Conservation (phyloP, 2,113 vertebrate species). For the Limanda limanda region DNA sequence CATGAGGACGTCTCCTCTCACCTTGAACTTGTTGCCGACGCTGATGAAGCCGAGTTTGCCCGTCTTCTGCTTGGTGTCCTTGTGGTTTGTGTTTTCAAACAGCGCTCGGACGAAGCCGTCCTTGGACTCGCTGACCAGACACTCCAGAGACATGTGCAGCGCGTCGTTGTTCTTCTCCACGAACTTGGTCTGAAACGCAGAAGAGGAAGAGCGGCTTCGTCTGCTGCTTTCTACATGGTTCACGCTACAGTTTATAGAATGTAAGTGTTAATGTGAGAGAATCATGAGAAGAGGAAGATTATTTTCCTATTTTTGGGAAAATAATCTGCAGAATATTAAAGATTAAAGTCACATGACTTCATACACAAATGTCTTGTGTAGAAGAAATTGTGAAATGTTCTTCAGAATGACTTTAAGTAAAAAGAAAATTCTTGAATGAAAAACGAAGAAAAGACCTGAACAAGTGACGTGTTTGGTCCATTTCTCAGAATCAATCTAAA, state of each 20-base stretch:
- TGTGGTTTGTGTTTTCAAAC: slow-evolving; percentile 91
- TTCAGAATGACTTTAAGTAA: too few relatives aligned
- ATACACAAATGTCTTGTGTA: too few relatives aligned
- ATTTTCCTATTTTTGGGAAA: not conserved
- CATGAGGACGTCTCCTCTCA: slow-evolving; percentile 43
- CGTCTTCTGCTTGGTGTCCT: slow-evolving; percentile 93
- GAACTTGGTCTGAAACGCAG: slow-evolving; percentile 88
- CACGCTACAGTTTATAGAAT: too few relatives aligned
- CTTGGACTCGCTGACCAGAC: slow-evolving; percentile 94
- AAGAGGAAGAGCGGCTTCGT: too few relatives aligned
- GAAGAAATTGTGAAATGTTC: too few relatives aligned
- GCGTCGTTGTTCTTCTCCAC: slow-evolving; percentile 99
- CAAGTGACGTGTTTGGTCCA: too few relatives aligned
- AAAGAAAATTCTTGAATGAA: too few relatives aligned
- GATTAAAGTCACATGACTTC: too few relatives aligned
- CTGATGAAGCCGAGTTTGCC: slow-evolving; percentile 98
- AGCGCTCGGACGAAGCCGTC: slow-evolving; percentile 92
- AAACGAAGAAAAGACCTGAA: too few relatives aligned
- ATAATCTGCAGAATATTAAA: not conserved
- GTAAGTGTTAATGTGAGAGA: too few relatives aligned
- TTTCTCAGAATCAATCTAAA: too few relatives aligned
- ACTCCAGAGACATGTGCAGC: slow-evolving; percentile 96
- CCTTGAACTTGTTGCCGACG: slow-evolving; percentile 99
- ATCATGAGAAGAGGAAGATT: not conserved
- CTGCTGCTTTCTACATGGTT: too few relatives aligned